Evolutionary conservation across 2,888 invertebrate species (phyloP), one percentile per base, ranked within the genome.

Genomic region (Tachina fera): DNA sequence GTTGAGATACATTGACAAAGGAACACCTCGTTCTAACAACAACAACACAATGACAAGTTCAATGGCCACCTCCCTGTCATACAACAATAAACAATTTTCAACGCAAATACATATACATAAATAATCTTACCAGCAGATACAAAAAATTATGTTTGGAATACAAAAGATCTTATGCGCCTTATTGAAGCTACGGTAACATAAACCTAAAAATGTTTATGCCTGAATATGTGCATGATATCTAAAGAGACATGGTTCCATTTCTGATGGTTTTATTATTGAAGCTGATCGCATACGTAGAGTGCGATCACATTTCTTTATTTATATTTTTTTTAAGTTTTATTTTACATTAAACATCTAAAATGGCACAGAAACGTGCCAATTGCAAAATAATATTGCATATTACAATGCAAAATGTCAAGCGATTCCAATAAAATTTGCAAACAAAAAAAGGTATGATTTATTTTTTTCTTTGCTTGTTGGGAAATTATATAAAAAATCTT

Each of bases 321-420:
- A 31, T 43, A 8, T 43, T 6, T 39, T 58, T 11, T 41, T 13
- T 49, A 5, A 41, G 16, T 19, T 58, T 56, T 67, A 39, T 5
- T 47, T 67, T 76, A 45, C 22, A 61, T 75, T 14, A 41, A 53
- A 70, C 11, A 70, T 58, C 3, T n/a, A 68, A 84, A 76, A 76
- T 77, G 67, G 77, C 77, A 76, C 72, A 84, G 72, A 84, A 77
- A 84, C 84, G 84, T 80, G 84, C 72, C 77, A 84, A 84, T 77
- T 81, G 76, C 76, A 68, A 61, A 63, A 68, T 68, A 76, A 72
- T 63, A 49, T 60, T 58, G 45, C 63, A 16, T 77, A 51, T 76
- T 76, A 56, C 71, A 63, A 53, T 79, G 77, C 77, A 79, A 71
- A 63, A 79, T 63, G 70, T 78, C 78, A 78, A 78, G 61, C n/a